Evolutionary conservation across 2,797 vertebrate species (phyloP).

Genomic region (Pangasius sanitwongsei): DNA sequence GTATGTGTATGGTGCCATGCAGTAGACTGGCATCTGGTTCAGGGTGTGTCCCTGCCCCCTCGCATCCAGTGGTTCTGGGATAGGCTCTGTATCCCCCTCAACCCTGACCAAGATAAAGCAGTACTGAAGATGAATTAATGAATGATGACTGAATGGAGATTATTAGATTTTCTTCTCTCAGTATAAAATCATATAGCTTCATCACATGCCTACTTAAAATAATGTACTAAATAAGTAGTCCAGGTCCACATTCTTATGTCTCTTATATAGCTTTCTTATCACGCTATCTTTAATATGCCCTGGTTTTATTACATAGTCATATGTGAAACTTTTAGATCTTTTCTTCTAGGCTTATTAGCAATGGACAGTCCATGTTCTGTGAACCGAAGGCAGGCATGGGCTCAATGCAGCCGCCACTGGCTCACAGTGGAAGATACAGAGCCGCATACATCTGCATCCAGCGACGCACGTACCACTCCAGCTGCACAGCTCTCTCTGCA

Average conservation of each 20-base stretch:
- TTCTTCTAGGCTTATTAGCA: conserved; percentile 5
- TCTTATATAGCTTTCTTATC: not conserved
- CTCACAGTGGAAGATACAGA: conserved; percentile 67
- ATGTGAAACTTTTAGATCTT: not conserved
- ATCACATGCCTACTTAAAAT: not conserved
- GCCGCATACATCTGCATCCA: conserved; percentile 10
- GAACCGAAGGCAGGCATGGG: conserved; percentile 81
- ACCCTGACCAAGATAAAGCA: not conserved
- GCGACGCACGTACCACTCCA: not conserved
- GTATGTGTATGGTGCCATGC: not conserved
- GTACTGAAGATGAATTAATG: not conserved
- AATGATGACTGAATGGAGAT: not conserved
- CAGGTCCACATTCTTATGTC: not conserved
- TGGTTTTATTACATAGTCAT: not conserved
- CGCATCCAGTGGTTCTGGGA: not conserved
- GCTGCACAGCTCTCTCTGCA: conserved; percentile 37
- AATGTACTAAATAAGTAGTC: not conserved
- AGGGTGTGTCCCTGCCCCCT: not conserved
- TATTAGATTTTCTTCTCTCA: not conserved
- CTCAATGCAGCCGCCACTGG: conserved; percentile 75
- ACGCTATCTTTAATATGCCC: too few relatives aligned
- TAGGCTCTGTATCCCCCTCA: not conserved
- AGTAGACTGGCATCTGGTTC: too few relatives aligned
- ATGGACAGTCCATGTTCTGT: conserved; percentile 78
- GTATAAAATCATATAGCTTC: not conserved